Percentiles rank a stretch among this genome's conserved stretches.
phyloP scores from a whole-genome alignment of 2,888 invertebrate genomes.

The Drosophila colorata region DNA sequence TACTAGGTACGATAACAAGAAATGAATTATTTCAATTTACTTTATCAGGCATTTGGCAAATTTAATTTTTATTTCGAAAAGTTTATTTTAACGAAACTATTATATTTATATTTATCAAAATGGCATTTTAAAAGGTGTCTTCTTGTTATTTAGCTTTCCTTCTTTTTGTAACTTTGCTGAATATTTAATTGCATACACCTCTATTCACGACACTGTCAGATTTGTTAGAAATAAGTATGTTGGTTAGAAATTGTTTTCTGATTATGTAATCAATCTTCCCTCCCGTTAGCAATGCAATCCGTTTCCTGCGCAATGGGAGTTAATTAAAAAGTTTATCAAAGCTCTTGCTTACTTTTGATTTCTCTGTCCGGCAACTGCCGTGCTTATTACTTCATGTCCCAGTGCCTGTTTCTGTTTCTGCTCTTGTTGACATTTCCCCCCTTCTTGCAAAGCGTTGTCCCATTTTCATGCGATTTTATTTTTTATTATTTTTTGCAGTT shows the following conservation, averaged over 20 bases:
- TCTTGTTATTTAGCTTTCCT: too few species aligned
- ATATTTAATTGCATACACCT: too few species aligned
- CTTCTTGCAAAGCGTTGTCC: constrained; percentile 10
- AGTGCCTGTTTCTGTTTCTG: constrained; percentile 4
- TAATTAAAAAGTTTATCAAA: constrained; percentile 52
- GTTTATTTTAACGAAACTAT: too few species aligned
- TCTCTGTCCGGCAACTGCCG: constrained; percentile 7
- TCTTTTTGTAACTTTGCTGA: not conserved
- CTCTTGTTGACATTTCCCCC: constrained; percentile 5
- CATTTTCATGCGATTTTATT: constrained; percentile 17
- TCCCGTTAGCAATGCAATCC: not conserved
- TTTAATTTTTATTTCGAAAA: too few species aligned
- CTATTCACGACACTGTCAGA: not conserved
- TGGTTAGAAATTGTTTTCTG: not conserved
- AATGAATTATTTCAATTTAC: too few species aligned
- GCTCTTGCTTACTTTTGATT: constrained; percentile 28
- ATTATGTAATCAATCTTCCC: not conserved
- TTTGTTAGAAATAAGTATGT: not conserved
- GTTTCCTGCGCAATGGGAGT: constrained; percentile 16
- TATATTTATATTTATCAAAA: too few species aligned
- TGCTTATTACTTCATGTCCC: constrained; percentile 13
- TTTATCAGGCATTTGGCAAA: too few species aligned
- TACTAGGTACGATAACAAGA: too few species aligned
- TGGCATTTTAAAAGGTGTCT: too few species aligned
- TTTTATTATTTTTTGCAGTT: constrained; percentile 17